Percentiles rank a stretch among this genome's conserved stretches.
Evolutionary conservation across 2,888 invertebrate species (phyloP).

Genomic region (Diaphora mendica): DNA sequence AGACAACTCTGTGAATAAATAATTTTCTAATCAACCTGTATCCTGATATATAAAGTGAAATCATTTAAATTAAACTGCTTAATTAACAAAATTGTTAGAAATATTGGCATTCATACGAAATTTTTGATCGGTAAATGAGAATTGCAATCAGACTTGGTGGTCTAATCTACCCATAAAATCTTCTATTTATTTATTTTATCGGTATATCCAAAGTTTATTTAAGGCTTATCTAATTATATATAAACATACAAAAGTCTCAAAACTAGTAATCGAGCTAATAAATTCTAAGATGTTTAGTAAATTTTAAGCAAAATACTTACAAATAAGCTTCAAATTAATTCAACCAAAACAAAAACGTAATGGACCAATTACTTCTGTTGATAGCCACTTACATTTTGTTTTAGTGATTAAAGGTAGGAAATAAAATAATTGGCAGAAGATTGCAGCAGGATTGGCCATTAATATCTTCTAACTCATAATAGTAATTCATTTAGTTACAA

Average conservation of each 20-base stretch:
- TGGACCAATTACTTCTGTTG: constrained; percentile 36
- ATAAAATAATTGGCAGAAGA: constrained; percentile 20
- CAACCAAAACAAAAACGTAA: constrained; percentile 31
- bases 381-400: constrained; percentile 38
- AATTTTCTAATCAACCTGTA: not conserved
- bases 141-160: not conserved
- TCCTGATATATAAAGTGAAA: not conserved
- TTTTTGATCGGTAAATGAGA: not conserved
- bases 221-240: too few species aligned
- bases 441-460: constrained; percentile 36
- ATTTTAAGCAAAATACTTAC: not conserved
- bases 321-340: constrained; percentile 7
- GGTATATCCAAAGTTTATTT: too few species aligned
- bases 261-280: not conserved
- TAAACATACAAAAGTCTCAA: not conserved
- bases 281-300: not conserved
- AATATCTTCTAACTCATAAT: constrained; percentile 1
- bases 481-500: constrained; percentile 10
- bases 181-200: not conserved
- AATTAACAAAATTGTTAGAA: too few species aligned
- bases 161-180: too few species aligned
- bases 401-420: constrained; percentile 19
- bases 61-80: not conserved
- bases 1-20: not conserved
- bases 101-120: too few species aligned